Base-by-base conservation (phyloP, 2,888 invertebrate genomes). In the Hyposoter didymator region DNA sequence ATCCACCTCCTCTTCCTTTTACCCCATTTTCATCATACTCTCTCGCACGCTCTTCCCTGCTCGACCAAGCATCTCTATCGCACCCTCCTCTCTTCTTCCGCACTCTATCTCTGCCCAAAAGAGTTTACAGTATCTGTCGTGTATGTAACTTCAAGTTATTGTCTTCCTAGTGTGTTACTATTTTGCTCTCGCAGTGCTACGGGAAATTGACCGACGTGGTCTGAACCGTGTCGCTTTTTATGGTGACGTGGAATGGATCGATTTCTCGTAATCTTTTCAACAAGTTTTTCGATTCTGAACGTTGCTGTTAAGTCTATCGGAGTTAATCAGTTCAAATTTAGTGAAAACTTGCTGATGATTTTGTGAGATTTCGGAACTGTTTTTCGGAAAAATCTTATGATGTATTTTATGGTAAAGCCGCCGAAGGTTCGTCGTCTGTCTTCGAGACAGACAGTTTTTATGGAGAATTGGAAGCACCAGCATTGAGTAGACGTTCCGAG, bases 151-250 rank as follows among this genome's bases (percentile, higher is more conserved):
- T 14, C 5, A 32, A 69, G 79, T 79, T 79, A 84, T 85, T 85
- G 79, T 84, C 64, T 55, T 22, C 66, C n/a, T 47, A 78, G 82
- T 78, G 82, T 78, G 47, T 47, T 67, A 22, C 81, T 49, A 10
- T 22, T 28, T 45, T 43, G 47, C 59, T 59, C 10, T 49, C 35
- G 4, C 43, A 75, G 22, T 55, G 52, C 49, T 70, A 62, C 70
- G 70, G 32, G 49, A 82, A 70, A 70, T 64, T 76, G 62, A 62
- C 70, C 39, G 19, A 32, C 59, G 22, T 72, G 39, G 22, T 22
- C 64, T 49, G 19, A 8, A 35, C 22, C 66, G n/a, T 19, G n/a
- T 7, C 39, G 6, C 32, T 39, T 2, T 12, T 45, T 69, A 45
- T 45, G n/a, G 59, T 7, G 28, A 55, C 45, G 69, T 59, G 14